Evolutionary conservation across 2,113 vertebrate genomes (phyloP).

Genomic region (Nyctibius bracteatus): DNA sequence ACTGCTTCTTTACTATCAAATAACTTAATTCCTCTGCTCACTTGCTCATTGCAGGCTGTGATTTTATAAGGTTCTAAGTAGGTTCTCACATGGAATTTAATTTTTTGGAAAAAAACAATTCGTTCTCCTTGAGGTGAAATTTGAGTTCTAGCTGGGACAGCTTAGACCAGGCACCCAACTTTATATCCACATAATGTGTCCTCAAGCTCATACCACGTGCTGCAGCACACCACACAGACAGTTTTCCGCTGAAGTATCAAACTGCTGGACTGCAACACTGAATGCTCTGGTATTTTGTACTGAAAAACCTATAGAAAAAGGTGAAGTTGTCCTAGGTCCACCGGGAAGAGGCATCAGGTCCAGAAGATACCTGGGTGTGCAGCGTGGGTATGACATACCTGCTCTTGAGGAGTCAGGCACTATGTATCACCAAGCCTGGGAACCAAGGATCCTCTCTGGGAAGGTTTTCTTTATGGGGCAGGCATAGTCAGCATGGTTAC

Average conservation of each 20-base stretch:
- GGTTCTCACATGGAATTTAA: not conserved
- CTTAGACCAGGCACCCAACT: not conserved
- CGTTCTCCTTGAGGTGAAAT: not conserved
- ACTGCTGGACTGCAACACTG: not conserved
- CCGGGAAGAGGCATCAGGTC: not conserved
- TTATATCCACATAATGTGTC: not conserved
- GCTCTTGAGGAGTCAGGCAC: not conserved
- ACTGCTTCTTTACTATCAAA: not conserved
- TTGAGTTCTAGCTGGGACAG: not conserved
- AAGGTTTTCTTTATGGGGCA: not conserved
- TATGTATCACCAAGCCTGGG: not conserved
- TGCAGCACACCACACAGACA: not conserved
- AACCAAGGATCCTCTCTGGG: not conserved
- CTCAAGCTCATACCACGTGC: fast-evolving
- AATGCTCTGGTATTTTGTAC: not conserved
- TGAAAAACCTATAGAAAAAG: not conserved
- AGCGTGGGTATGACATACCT: not conserved
- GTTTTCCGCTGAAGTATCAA: not conserved
- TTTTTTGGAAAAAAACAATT: not conserved
- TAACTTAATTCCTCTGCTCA: not conserved
- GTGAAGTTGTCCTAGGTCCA: not conserved
- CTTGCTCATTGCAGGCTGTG: not conserved
- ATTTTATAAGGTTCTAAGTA: not conserved
- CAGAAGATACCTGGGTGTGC: not conserved
- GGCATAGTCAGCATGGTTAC: not conserved